Conservation (phyloP, 2,888 invertebrate species). For the Sarcophaga carnaria region DNA sequence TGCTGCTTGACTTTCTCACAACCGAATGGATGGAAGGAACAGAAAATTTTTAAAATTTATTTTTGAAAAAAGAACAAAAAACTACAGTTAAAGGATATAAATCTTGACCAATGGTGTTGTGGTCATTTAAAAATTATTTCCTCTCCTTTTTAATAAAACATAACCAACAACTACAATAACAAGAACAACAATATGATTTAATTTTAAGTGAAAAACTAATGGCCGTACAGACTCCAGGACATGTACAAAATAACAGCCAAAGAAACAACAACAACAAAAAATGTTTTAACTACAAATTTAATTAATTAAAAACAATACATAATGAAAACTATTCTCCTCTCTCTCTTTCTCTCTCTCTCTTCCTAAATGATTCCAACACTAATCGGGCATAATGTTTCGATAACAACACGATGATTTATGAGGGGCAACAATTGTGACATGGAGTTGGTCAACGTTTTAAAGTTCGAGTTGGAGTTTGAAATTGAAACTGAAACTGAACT, state of each 20-base stretch:
- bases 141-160: conserved; percentile 24
- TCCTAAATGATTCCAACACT: conserved; percentile 39
- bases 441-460: conserved; percentile 32
- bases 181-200: background rate
- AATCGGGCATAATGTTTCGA: conserved; percentile 68
- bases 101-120: conserved; percentile 65
- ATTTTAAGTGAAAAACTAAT: conserved; percentile 51
- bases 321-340: conserved; percentile 37
- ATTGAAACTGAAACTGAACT: conserved; percentile 22
- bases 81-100: conserved; percentile 61
- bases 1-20: too few species aligned
- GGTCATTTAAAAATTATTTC: conserved; percentile 66
- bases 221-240: conserved; percentile 17
- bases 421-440: conserved; percentile 39
- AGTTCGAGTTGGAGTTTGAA: background rate
- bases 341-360: background rate
- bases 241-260: conserved; percentile 19
- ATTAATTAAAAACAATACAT: conserved; percentile 1
- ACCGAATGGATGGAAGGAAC: too few species aligned
- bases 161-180: background rate
- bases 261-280: conserved; percentile 26
- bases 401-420: conserved; percentile 66
- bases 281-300: background rate
- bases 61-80: conserved; percentile 28
- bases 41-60: background rate